A percentile compares a stretch with the other conserved stretches of the same genome.
phyloP scores from a whole-genome alignment of 2,888 invertebrate species.

The Habrosyne pyritoides region DNA sequence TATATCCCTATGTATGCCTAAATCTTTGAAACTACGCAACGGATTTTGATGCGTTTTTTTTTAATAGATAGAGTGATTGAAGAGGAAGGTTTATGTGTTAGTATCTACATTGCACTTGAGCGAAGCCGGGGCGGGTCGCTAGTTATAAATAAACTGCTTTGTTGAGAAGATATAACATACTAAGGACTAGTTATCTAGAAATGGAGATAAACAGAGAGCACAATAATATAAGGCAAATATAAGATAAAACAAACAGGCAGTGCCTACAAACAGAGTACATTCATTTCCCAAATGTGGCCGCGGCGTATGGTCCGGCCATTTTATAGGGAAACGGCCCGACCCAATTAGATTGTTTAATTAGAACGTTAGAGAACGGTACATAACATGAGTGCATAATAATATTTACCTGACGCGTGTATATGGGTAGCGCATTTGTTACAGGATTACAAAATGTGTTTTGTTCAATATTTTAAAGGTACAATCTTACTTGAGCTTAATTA shows the following conservation, averaged over 20 bases:
- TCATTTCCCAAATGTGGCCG: slow-evolving; percentile 6
- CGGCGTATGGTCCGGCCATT: not conserved
- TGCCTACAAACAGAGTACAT: slow-evolving; percentile 18
- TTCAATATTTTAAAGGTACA: no score
- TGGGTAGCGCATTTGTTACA: not conserved
- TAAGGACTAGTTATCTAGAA: not conserved
- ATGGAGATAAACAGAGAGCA: not conserved
- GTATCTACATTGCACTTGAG: no score
- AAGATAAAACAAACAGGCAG: slow-evolving; percentile 24
- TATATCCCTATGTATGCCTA: no score
- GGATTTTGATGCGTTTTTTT: no score
- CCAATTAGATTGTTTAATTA: slow-evolving; percentile 52
- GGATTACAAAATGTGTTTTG: not conserved
- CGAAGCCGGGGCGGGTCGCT: no score
- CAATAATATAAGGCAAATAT: not conserved
- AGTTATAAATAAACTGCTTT: no score
- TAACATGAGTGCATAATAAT: slow-evolving; percentile 14
- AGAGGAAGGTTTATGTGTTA: no score
- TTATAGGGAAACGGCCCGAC: slow-evolving; percentile 34
- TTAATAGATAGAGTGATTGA: no score
- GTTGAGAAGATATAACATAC: no score
- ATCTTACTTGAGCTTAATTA: no score
- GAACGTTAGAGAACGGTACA: slow-evolving; percentile 33
- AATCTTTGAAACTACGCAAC: no score
- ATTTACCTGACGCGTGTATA: slow-evolving; percentile 24